phyloP scores from a whole-genome alignment of 64 coral and sea anemone genomes.

The Stichodactyla helianthus region DNA sequence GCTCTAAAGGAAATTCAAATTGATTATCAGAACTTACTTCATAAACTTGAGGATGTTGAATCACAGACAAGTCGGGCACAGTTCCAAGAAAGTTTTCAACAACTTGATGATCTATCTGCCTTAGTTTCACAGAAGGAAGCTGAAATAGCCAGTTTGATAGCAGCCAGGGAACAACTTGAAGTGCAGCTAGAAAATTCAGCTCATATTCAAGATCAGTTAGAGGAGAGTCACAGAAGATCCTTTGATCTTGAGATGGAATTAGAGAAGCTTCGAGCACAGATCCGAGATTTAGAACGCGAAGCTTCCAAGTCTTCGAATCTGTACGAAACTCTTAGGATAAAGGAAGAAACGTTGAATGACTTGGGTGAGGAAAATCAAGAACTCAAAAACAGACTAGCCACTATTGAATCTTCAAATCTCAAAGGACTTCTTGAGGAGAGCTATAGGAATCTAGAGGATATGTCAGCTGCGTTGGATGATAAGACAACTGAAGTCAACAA shows the following conservation, averaged over 20 bases:
- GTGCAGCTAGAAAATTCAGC: slow-evolving; percentile 65
- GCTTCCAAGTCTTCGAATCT: slow-evolving; percentile 69
- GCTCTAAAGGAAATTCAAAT: slow-evolving; percentile 46
- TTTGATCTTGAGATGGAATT: slow-evolving; percentile 75
- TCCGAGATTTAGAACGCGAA: slow-evolving; percentile 52
- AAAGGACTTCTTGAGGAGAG: slow-evolving; percentile 81
- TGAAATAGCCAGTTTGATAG: slow-evolving; percentile 68
- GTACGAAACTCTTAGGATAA: slow-evolving; percentile 53
- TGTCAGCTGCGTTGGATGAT: slow-evolving; percentile 34
- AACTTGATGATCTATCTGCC: slow-evolving; percentile 81
- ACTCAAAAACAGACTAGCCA: slow-evolving; percentile 44
- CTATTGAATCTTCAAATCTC: slow-evolving; percentile 65
- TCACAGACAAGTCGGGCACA: slow-evolving; percentile 30
- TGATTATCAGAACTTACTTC: slow-evolving; percentile 52
- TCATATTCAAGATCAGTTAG: slow-evolving; percentile 59
- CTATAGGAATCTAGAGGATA: slow-evolving; percentile 63
- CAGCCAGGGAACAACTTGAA: slow-evolving; percentile 60
- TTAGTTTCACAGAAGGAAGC: slow-evolving; percentile 78
- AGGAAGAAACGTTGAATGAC: slow-evolving; percentile 63
- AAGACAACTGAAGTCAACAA: slow-evolving; percentile 54
- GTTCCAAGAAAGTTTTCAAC: slow-evolving; percentile 59
- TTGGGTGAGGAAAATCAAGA: slow-evolving; percentile 74
- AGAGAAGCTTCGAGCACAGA: slow-evolving; percentile 58
- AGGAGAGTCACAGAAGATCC: slow-evolving; percentile 67
- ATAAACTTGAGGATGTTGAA: slow-evolving; percentile 50